Percentiles rank a stretch among this genome's conserved stretches.
Evolutionary conservation across 2,113 vertebrate species (phyloP).

Genomic region (Rhea pennata): DNA sequence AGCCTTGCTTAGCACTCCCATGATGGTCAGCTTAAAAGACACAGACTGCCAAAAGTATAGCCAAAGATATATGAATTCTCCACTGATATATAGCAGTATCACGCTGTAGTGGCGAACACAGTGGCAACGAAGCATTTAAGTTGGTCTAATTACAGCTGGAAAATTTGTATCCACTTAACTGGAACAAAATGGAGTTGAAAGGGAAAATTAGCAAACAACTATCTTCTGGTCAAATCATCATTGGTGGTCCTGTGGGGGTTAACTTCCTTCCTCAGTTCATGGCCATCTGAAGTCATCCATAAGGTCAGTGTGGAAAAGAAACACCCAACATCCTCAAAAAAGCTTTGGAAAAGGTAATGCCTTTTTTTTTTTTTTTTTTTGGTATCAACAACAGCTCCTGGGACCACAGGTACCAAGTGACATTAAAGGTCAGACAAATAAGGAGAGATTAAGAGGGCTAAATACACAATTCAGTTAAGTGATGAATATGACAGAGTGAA

Average conservation of each 20-base stretch:
- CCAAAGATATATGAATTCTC: background rate
- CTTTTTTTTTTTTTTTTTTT: background rate
- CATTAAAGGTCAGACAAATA: background rate
- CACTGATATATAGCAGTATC: background rate
- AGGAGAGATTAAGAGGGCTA: background rate
- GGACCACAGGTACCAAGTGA: background rate
- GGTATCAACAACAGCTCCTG: background rate
- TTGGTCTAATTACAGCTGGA: background rate
- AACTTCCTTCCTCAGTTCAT: background rate
- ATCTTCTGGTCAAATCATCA: background rate
- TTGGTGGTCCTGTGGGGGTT: background rate
- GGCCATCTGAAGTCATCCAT: background rate
- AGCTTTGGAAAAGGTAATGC: background rate
- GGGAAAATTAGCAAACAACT: background rate
- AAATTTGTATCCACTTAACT: background rate
- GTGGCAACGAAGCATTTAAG: background rate
- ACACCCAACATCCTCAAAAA: too few relatives aligned
- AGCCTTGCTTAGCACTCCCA: background rate
- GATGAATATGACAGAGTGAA: background rate
- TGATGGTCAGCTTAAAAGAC: background rate
- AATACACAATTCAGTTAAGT: background rate
- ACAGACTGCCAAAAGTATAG: background rate
- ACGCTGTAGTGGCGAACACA: background rate
- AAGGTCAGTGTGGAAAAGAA: background rate
- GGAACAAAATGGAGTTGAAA: background rate